phyloP scores from a whole-genome alignment of 1,140 invertebrate species.

The Mycetomoellerius zeteki region DNA sequence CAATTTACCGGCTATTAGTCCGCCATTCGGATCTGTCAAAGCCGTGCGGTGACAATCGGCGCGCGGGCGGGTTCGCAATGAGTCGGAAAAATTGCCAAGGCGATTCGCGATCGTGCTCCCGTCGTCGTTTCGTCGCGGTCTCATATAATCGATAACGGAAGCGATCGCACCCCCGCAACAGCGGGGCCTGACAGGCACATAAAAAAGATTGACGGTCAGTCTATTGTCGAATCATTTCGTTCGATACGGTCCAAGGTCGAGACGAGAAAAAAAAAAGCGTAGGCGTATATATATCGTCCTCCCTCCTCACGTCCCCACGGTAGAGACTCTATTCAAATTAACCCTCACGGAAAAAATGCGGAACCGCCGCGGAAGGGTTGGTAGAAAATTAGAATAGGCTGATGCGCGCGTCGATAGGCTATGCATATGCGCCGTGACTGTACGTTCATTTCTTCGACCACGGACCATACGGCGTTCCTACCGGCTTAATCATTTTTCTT shows the following conservation, averaged over 20 bases:
- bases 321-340: constrained; percentile 84
- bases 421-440: constrained; percentile 84
- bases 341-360: constrained; percentile 83
- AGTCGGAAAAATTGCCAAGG: constrained; percentile 74
- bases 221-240: constrained; percentile 48
- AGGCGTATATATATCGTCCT: constrained; percentile 73
- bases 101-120: constrained; percentile 40
- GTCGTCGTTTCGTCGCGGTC: not conserved
- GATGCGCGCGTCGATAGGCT: constrained; percentile 71
- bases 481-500: constrained; percentile 71
- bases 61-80: constrained; percentile 43
- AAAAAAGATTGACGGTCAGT: constrained; percentile 44
- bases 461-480: constrained; percentile 79
- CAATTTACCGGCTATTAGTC: constrained; percentile 59
- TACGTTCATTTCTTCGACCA: constrained; percentile 79
- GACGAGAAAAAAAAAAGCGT: constrained; percentile 69
- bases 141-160: constrained; percentile 38
- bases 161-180: constrained; percentile 22
- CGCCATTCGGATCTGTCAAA: constrained; percentile 67
- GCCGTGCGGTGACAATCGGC: constrained; percentile 67
- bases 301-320: not conserved
- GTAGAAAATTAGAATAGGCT: constrained; percentile 82
- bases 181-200: not conserved
- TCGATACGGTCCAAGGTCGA: constrained; percentile 54
- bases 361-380: constrained; percentile 73